phyloP scores from a whole-genome alignment of 1,140 invertebrate species.

The Drosophila mayri region DNA sequence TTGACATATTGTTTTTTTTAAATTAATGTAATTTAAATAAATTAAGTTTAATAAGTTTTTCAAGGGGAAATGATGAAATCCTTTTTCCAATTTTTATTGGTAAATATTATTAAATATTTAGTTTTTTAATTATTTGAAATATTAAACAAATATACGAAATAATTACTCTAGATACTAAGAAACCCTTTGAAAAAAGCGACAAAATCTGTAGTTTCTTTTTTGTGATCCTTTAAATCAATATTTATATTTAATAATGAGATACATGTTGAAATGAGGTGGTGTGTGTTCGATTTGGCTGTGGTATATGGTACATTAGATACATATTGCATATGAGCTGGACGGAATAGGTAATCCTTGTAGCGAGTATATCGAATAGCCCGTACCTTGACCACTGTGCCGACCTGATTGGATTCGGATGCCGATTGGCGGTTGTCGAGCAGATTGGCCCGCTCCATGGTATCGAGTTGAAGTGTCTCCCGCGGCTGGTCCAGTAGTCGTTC shows the following conservation, averaged over 20 bases:
- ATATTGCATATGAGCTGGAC: constrained; percentile 46
- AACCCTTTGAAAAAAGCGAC: not conserved
- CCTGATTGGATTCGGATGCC: constrained; percentile 88
- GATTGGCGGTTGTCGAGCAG: constrained; percentile 88
- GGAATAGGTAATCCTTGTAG: constrained; percentile 64
- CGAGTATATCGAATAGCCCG: constrained; percentile 79
- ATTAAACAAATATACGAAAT: not conserved
- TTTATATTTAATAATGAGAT: not conserved
- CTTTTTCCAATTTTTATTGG: not conserved
- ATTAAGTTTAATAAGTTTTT: not conserved
- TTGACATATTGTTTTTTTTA: not conserved
- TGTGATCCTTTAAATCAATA: not conserved
- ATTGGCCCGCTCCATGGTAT: constrained; percentile 85
- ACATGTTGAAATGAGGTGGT: constrained; percentile 14
- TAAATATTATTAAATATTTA: no score
- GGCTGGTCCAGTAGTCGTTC: constrained; percentile 91
- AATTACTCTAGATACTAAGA: not conserved
- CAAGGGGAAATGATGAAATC: not conserved
- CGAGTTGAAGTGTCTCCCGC: constrained; percentile 86
- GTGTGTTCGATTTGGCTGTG: constrained; percentile 24
- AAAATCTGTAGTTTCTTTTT: not conserved
- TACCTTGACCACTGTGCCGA: constrained; percentile 95
- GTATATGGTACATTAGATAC: constrained; percentile 17
- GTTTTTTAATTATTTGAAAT: not conserved
- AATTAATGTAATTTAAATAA: not conserved